Percentiles rank a stretch among this genome's conserved stretches.
Evolutionary conservation across 2,888 invertebrate species (phyloP).

Genomic region (Bugulina stolonifera): DNA sequence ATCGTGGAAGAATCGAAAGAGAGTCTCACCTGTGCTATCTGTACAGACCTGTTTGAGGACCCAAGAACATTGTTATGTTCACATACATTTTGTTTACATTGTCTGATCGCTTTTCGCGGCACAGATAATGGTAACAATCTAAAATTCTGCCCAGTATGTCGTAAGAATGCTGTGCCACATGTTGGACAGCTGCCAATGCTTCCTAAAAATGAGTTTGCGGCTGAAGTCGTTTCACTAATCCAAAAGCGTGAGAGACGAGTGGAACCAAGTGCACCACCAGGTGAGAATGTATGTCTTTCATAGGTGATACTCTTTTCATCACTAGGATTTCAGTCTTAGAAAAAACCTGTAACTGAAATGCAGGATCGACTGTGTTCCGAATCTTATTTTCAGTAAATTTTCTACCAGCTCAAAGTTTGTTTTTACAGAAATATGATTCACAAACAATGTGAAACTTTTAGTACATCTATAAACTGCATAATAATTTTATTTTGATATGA

Average conservation of each 20-base stretch:
- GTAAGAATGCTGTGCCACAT: neutral
- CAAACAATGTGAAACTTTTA: too few species aligned
- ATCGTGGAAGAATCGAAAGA: constrained; percentile 12
- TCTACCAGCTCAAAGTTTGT: too few species aligned
- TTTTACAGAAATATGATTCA: too few species aligned
- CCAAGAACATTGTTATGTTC: constrained; percentile 14
- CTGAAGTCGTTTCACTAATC: neutral
- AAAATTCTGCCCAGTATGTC: constrained; percentile 12
- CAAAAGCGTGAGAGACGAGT: neutral
- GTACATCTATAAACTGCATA: too few species aligned
- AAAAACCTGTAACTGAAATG: too few species aligned
- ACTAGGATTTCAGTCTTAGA: too few species aligned
- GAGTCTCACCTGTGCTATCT: neutral
- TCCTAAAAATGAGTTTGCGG: constrained; percentile 6
- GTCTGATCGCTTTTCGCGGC: constrained; percentile 3
- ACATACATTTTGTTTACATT: constrained; percentile 8
- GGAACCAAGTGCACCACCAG: neutral
- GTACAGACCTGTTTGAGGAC: constrained; percentile 6
- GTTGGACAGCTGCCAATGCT: neutral
- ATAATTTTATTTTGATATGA: too few species aligned
- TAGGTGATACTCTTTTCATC: too few species aligned
- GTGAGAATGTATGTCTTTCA: neutral
- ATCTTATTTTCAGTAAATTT: too few species aligned
- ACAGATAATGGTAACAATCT: neutral
- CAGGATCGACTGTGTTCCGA: too few species aligned